phyloP scores from a whole-genome alignment of 2,888 invertebrate species.

The Diabrotica balteata region DNA sequence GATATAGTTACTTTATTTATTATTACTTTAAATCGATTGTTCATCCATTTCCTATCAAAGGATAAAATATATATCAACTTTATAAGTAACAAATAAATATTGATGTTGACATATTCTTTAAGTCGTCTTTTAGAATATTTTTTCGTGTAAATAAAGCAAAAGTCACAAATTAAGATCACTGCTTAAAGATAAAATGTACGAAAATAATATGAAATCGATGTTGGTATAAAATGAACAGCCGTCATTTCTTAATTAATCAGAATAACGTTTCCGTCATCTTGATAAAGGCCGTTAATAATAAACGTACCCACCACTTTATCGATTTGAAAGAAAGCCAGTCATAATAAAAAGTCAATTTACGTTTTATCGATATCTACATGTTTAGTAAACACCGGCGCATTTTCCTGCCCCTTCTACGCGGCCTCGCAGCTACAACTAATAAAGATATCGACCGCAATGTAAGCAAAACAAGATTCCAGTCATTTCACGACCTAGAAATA shows the following conservation, averaged over 20 bases:
- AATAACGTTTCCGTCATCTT: not conserved
- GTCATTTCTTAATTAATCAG: conserved; percentile 1
- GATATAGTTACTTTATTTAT: too few relatives aligned
- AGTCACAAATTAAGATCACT: too few relatives aligned
- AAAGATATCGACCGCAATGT: conserved; percentile 30
- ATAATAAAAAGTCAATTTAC: not conserved
- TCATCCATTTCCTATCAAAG: too few relatives aligned
- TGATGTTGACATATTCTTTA: too few relatives aligned
- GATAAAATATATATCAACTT: too few relatives aligned
- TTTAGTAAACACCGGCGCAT: conserved; percentile 3
- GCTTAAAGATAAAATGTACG: too few relatives aligned
- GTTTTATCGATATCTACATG: conserved; percentile 16
- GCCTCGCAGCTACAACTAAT: conserved; percentile 25
- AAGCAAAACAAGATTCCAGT: conserved; percentile 42
- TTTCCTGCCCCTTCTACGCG: conserved; percentile 15
- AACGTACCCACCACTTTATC: conserved; percentile 1
- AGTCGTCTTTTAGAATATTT: too few relatives aligned
- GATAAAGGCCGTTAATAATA: conserved; percentile 12
- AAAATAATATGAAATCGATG: too few relatives aligned
- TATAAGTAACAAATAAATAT: too few relatives aligned
- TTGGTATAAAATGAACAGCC: too few relatives aligned
- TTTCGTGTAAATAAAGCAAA: too few relatives aligned
- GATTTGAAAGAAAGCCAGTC: not conserved
- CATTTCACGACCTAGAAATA: conserved; percentile 42
- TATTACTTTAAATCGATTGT: too few relatives aligned